These are phyloP conservation scores for Dilophus febrilis DNA, from an alignment of 2,888 invertebrate species.

Conservation along the genomic window DNA sequence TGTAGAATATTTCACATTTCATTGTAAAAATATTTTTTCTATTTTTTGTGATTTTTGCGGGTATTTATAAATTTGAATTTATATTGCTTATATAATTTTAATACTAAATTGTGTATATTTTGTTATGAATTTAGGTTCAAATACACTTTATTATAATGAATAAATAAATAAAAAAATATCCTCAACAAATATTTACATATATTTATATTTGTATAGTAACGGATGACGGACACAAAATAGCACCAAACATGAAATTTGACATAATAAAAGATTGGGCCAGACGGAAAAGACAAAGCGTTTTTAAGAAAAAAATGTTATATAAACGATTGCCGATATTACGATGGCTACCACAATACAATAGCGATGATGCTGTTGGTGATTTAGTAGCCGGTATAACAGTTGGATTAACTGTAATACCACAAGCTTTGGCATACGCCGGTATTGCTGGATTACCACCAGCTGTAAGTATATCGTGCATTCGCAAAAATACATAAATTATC, in stretches of 20 bases:
- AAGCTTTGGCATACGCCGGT: constrained; percentile 66
- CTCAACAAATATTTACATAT: constrained; percentile 1
- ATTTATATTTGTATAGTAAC: constrained; percentile 29
- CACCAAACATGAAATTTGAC: constrained; percentile 18
- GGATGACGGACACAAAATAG: constrained; percentile 30
- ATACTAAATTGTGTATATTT: too few species aligned
- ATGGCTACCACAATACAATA: constrained; percentile 56
- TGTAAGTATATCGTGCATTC: constrained; percentile 30
- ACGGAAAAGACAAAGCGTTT: constrained; percentile 31
- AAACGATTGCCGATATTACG: constrained; percentile 54
- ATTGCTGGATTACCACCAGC: constrained; percentile 61
- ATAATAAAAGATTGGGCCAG: constrained; percentile 28
- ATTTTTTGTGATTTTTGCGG: too few species aligned
- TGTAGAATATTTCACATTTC: too few species aligned
- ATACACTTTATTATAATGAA: too few species aligned
- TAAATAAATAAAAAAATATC: too few species aligned
- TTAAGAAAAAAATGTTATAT: constrained; percentile 52
- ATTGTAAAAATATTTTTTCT: too few species aligned
- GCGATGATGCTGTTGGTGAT: constrained; percentile 62
- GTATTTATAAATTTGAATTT: too few species aligned
- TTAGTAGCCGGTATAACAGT: constrained; percentile 83
- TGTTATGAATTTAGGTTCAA: too few species aligned
- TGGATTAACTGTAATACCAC: constrained; percentile 84
- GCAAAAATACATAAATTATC: too few species aligned
- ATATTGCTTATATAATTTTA: too few species aligned